These are phyloP conservation scores for Nowickia ferox DNA, from an alignment of 2,888 invertebrate species.

Conservation along the genomic window DNA sequence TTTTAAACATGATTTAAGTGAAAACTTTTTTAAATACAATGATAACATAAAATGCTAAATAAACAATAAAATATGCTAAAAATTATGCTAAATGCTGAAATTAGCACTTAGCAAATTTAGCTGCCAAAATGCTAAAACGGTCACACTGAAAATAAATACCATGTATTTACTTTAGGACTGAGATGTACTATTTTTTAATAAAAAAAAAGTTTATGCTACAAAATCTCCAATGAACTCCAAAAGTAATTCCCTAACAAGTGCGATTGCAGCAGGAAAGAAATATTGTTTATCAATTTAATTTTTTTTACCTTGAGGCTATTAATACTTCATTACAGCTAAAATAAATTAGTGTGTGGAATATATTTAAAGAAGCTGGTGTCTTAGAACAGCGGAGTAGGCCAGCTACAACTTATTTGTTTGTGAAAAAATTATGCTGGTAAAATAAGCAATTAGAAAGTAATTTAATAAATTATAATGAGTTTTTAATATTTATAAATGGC, in stretches of 20 bases:
- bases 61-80: no score
- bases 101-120: no score
- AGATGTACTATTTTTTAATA: no score
- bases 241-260: conserved; percentile 8
- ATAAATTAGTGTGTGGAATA: neutral
- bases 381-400: neutral
- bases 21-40: no score
- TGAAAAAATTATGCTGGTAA: neutral
- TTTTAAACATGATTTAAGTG: no score
- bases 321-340: conserved; percentile 9
- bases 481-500: conserved; percentile 43
- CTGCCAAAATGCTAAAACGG: no score
- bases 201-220: no score
- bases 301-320: conserved; percentile 16
- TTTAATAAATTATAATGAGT: conserved; percentile 39
- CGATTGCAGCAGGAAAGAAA: neutral
- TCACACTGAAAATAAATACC: no score
- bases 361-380: neutral
- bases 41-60: no score
- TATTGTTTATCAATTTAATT: conserved; percentile 35
- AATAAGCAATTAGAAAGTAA: conserved; percentile 34
- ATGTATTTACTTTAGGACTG: no score
- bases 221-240: neutral
- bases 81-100: no score
- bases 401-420: neutral